phyloP scores from a whole-genome alignment of 2,113 vertebrate genomes.

The Turnix velox region DNA sequence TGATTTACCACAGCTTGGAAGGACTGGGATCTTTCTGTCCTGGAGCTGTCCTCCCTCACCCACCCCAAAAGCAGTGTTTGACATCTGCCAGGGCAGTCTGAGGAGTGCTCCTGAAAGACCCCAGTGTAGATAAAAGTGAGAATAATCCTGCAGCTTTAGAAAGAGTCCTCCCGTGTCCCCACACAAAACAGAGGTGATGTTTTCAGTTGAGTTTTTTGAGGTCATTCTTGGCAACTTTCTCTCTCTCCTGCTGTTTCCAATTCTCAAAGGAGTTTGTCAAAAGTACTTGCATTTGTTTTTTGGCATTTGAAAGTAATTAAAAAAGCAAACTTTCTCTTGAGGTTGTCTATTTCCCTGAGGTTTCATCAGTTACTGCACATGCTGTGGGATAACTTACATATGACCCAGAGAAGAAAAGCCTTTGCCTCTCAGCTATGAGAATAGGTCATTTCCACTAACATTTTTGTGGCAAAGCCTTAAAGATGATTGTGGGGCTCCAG shows the following conservation, averaged over 20 bases:
- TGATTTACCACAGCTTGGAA: not conserved
- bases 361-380: conserved; percentile 1
- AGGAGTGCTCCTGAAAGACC: not conserved
- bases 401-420: not conserved
- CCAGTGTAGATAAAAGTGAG: not conserved
- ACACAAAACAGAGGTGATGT: not conserved
- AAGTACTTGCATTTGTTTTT: not conserved
- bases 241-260: not conserved
- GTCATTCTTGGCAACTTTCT: not conserved
- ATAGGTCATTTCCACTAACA: not conserved
- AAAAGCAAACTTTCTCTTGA: conserved; percentile 27
- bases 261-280: not conserved
- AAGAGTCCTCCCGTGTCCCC: not conserved
- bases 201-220: not conserved
- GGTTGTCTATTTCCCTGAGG: conserved; percentile 12
- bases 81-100: not conserved
- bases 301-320: not conserved
- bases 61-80: not conserved
- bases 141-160: not conserved
- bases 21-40: not conserved
- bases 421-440: not conserved
- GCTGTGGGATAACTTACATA: not conserved
- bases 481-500: not conserved
- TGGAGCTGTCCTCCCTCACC: not conserved
- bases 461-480: not conserved